A percentile compares a stretch with the other conserved stretches of the same genome.
Conservation (phyloP, 30 jellyfish, hydroid and myxozoan species). For the Sanderia malayensis region DNA sequence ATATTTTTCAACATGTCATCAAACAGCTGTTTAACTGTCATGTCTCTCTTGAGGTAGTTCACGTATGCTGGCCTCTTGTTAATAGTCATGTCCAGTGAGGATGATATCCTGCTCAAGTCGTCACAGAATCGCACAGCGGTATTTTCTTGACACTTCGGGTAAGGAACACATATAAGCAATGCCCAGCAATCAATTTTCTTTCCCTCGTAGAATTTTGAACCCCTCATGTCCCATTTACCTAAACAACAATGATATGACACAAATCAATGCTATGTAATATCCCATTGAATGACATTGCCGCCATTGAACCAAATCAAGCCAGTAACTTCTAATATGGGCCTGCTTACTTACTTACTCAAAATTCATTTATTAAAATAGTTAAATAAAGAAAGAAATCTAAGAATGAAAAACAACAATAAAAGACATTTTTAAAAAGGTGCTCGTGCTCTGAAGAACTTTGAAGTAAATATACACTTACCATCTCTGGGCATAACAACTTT, state of each 20-base stretch:
- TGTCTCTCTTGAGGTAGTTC: neutral
- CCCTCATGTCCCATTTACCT: conserved; percentile 70
- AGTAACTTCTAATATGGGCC: too few species aligned
- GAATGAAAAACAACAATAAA: too few species aligned
- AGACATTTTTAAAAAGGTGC: too few species aligned
- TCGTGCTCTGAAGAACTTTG: too few species aligned
- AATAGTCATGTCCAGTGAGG: conserved; percentile 8
- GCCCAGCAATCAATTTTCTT: conserved; percentile 21
- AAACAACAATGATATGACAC: neutral
- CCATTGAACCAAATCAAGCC: too few species aligned
- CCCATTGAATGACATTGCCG: too few species aligned
- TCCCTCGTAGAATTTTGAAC: conserved; percentile 18
- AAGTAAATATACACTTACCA: too few species aligned
- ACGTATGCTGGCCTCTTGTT: conserved; percentile 6
- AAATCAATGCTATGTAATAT: too few species aligned
- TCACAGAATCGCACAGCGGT: neutral
- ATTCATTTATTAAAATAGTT: too few species aligned
- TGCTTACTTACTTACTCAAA: too few species aligned
- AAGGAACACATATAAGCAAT: conserved; percentile 5
- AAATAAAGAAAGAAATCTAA: too few species aligned
- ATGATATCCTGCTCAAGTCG: neutral
- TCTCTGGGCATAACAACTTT: neutral
- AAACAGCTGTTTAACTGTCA: neutral
- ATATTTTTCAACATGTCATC: neutral
- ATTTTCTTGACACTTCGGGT: neutral